Evolutionary conservation across 2,888 invertebrate genomes (phyloP).

Genomic region (Ophraella communa): DNA sequence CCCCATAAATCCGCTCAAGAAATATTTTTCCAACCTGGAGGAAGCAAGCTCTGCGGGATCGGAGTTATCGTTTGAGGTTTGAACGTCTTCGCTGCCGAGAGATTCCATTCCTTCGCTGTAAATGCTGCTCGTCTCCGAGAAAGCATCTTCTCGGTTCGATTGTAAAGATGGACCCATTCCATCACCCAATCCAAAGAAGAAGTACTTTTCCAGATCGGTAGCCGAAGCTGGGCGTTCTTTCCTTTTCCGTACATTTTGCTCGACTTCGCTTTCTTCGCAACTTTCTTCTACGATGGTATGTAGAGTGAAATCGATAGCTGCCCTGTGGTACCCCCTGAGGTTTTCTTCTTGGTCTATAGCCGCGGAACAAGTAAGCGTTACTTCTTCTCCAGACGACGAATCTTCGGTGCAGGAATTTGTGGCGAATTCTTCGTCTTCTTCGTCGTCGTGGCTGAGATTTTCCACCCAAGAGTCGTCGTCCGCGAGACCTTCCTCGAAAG

Average conservation of each 20-base stretch:
- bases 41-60: slow-evolving; percentile 80
- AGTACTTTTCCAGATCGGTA: slow-evolving; percentile 89
- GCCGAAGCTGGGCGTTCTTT: slow-evolving; percentile 75
- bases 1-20: slow-evolving; percentile 84
- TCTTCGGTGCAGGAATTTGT: slow-evolving; percentile 67
- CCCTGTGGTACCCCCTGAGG: slow-evolving; percentile 80
- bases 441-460: slow-evolving; percentile 82
- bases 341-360: slow-evolving; percentile 77
- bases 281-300: slow-evolving; percentile 95
- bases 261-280: slow-evolving; percentile 91
- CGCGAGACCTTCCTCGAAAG: slow-evolving; percentile 84
- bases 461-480: slow-evolving; percentile 94
- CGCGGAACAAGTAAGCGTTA: slow-evolving; percentile 64
- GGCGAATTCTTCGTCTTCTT: slow-evolving; percentile 61
- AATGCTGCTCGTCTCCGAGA: slow-evolving; percentile 85
- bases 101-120: slow-evolving; percentile 85
- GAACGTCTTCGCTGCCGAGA: slow-evolving; percentile 63
- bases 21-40: slow-evolving; percentile 88
- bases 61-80: slow-evolving; percentile 52
- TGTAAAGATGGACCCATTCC: slow-evolving; percentile 63
- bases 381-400: slow-evolving; percentile 75
- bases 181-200: slow-evolving; percentile 84
- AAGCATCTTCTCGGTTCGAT: slow-evolving; percentile 66
- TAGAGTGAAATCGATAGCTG: slow-evolving; percentile 85
- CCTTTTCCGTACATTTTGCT: slow-evolving; percentile 64